Base-by-base conservation (phyloP, 2,888 invertebrate genomes). In the Rhagonycha fulva region DNA sequence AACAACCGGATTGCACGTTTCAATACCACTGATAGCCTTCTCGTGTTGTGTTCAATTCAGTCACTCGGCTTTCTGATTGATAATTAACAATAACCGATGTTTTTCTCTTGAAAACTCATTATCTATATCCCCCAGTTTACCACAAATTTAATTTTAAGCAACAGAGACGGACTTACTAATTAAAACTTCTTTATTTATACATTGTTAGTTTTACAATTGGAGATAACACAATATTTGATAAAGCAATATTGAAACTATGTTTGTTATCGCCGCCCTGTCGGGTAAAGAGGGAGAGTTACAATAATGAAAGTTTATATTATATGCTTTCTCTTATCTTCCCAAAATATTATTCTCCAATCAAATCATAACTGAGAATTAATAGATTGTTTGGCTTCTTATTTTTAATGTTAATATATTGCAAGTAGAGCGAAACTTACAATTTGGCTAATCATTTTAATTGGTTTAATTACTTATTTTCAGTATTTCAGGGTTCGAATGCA, bases 51-150 rank as follows among this genome's bases (percentile, higher is more conserved):
- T 47, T 47, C 47, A n/a, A 47, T 47, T 47, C 47, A 47, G n/a
- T 47, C 7, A 47, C 47, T 47, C 47, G 47, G 26, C 47, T 47
- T 47, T 47, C n/a, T 47, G 47, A 47, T 47, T 32, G 5, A 32
- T 32, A 72, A 69, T 72, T 74, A 74, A 72, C 72, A 74, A 72
- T 69, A 61, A 72, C 66, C 61, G 60, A 24, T 61, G 11, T 70
- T 67, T 71, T 72, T 75, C 74, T 75, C 68, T 28, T 69, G 71
- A 70, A 76, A 71, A 77, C 74, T 77, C 72, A 63, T 68, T 77
- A 74, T 77, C 71, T 69, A 74, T 76, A 73, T 28, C 69, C 69
- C 47, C 61, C 60, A 68, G 66, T 77, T 74, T 72, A 70, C 24
- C 23, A 68, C 69, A 75, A 71, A 76, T 62, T 32, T 12, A 23